Evolutionary conservation across 2,888 invertebrate genomes (phyloP).

Genomic region (Poecilus cupreus): DNA sequence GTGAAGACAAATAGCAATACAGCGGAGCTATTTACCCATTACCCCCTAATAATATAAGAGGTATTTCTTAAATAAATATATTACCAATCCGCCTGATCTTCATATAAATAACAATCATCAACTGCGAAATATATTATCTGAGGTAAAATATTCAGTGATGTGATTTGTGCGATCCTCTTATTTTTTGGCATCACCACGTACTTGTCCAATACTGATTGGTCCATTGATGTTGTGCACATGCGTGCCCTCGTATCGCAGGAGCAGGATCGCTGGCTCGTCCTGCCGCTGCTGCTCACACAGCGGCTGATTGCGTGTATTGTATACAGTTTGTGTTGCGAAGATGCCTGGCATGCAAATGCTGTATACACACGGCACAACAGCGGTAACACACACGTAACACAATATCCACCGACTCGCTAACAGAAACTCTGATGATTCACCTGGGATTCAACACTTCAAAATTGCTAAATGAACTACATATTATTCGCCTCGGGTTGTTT

Average conservation of each 20-base stretch:
- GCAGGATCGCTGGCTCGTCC: not conserved
- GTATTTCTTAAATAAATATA: no score
- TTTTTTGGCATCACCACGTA: constrained; percentile 28
- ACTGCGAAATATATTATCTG: no score
- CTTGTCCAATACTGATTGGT: constrained; percentile 41
- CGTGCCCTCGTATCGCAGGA: not conserved
- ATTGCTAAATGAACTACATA: no score
- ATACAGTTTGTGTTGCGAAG: constrained; percentile 46
- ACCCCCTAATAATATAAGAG: no score
- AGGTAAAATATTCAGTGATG: no score
- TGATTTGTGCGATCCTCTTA: not conserved
- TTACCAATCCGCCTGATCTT: no score
- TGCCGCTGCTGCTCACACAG: not conserved
- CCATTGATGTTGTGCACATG: constrained; percentile 24
- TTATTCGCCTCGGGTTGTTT: no score
- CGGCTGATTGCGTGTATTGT: constrained; percentile 53
- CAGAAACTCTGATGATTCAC: not conserved
- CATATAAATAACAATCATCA: no score
- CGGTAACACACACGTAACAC: constrained; percentile 13
- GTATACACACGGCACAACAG: constrained; percentile 1
- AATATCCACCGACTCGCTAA: not conserved
- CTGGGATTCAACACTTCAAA: not conserved
- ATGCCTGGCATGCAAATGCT: constrained; percentile 53
- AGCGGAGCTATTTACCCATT: no score
- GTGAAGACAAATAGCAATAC: no score